Base-by-base conservation (phyloP, 2,888 invertebrate genomes). In the Aethes cnicana region DNA sequence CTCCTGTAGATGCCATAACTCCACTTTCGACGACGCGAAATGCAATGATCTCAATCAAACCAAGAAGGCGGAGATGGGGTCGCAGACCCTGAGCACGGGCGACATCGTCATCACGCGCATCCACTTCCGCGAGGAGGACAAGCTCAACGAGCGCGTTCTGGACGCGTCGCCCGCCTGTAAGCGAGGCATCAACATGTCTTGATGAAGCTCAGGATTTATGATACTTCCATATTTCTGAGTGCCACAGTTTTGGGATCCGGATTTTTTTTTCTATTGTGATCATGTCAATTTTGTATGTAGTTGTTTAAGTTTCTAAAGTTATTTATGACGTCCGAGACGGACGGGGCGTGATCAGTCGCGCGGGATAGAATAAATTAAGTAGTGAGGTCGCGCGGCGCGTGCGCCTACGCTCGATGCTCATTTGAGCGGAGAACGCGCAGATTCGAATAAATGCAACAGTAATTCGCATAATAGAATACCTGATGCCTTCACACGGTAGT, bases 101-200 rank as follows among this genome's bases (percentile, higher is more conserved):
- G 97, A 97, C 77, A 95, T 97, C 70, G 97, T 97, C 47, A 96
- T 97, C 68, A 97, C 96, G 33, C 94, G 95, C 82, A 95, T 97
- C 69, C 90, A 90, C 64, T 90, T 90, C 72, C 74, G 88, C 36
- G 90, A 90, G 58, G 90, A 90, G 59, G 90, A 90, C 54, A 90
- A 90, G 59, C 59, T 69, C 1, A 84, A 86, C 37, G 90, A 90
- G 62, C 79, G 87, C 59, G 77, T 84, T 50, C 69, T 90, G 1
- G 90, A 90, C 57, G 90, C 89, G n/a, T 75, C 85, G 7, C 86
- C 90, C 5, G 59, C 72, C 47, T 82, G 76, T 69, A 90, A 88
- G 67, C 69, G 87, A 61, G 55, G 79, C 39, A 86, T 82, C 60
- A 84, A 84, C 64, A 77, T 81, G 74, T 88, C 88, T 76, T 89